phyloP scores from a whole-genome alignment of 2,888 invertebrate species.

The Calephelis perditalis region DNA sequence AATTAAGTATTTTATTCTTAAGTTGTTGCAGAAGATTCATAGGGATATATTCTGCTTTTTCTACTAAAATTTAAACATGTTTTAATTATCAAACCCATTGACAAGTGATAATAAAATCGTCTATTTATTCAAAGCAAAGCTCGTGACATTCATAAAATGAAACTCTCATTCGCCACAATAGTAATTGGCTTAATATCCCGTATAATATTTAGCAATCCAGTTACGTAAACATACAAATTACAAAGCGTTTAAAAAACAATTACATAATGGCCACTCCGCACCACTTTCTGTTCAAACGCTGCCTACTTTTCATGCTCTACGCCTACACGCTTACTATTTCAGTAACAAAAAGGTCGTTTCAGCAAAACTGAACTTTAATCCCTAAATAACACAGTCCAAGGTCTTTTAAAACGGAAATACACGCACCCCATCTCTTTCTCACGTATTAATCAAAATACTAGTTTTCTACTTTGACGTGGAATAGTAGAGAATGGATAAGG shows the following conservation, averaged over 20 bases:
- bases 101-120: not conserved
- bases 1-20: no score
- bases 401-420: conserved; percentile 31
- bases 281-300: conserved; percentile 59
- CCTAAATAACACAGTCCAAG: conserved; percentile 42
- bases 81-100: no score
- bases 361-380: conserved; percentile 51
- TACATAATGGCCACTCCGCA: conserved; percentile 61
- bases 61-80: no score
- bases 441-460: conserved; percentile 77
- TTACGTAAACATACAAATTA: conserved; percentile 30
- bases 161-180: conserved; percentile 12
- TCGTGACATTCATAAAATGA: conserved; percentile 9
- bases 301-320: conserved; percentile 76
- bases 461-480: conserved; percentile 75
- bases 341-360: conserved; percentile 47
- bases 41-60: no score
- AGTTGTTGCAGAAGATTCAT: no score
- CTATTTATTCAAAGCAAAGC: not conserved
- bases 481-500: conserved; percentile 76
- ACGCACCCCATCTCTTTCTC: conserved; percentile 72
- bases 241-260: conserved; percentile 35
- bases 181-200: conserved; percentile 18
- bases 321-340: conserved; percentile 75
- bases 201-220: conserved; percentile 16